Evolutionary conservation across 2,888 invertebrate genomes (phyloP).

Genomic region (Ganaspis brasiliensis): DNA sequence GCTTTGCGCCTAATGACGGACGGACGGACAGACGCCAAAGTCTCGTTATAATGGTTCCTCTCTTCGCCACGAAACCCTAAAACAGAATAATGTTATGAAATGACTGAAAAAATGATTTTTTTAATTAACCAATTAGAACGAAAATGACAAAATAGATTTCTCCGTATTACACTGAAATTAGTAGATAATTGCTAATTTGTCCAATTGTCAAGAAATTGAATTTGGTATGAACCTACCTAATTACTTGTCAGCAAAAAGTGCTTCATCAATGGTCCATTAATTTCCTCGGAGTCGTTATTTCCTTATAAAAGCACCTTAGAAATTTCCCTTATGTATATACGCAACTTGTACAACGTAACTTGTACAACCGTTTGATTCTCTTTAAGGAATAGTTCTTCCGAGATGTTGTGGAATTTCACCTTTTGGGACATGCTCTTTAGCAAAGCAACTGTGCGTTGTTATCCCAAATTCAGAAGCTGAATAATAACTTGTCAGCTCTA

Average conservation of each 20-base stretch:
- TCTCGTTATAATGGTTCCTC: too few species aligned
- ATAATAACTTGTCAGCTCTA: neutral
- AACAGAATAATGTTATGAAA: too few species aligned
- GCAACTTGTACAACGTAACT: slow-evolving; percentile 7
- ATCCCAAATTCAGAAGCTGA: slow-evolving; percentile 40
- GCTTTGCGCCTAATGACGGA: too few species aligned
- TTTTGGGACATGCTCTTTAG: slow-evolving; percentile 34
- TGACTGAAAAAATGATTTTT: too few species aligned
- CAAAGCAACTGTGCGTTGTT: slow-evolving; percentile 20
- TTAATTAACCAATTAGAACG: neutral
- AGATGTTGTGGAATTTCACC: slow-evolving; percentile 39
- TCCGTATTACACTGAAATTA: neutral
- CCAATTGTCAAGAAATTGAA: neutral
- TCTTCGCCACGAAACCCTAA: too few species aligned
- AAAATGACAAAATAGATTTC: neutral
- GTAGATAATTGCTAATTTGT: neutral
- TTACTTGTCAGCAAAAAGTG: slow-evolving; percentile 5
- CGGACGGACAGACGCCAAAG: too few species aligned
- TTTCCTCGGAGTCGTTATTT: slow-evolving; percentile 34
- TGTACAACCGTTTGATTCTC: slow-evolving; percentile 26
- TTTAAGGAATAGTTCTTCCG: slow-evolving; percentile 36
- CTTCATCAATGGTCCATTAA: slow-evolving; percentile 34
- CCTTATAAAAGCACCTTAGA: slow-evolving; percentile 29
- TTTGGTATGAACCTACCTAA: slow-evolving; percentile 1
- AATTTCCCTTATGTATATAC: slow-evolving; percentile 25